Conservation (phyloP, 2,797 vertebrate genomes). For the Agapornis canus region DNA sequence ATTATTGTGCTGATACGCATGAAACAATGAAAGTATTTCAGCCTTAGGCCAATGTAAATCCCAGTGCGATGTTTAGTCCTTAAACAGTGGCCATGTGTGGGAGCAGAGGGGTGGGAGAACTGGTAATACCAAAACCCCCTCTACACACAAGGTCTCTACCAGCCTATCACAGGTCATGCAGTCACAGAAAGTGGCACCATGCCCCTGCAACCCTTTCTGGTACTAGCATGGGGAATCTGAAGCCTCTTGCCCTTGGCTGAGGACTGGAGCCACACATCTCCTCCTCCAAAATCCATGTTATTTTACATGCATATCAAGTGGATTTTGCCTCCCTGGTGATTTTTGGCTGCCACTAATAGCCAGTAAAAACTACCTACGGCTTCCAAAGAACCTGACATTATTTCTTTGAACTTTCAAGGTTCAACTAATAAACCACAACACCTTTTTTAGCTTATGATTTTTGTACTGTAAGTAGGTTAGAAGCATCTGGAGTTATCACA, state of each 20-base stretch:
- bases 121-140: neutral
- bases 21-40: slow-evolving; percentile 9
- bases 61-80: neutral
- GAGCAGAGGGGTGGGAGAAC: neutral
- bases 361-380: neutral
- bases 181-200: accelerated
- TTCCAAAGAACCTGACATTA: neutral
- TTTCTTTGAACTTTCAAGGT: neutral
- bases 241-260: neutral
- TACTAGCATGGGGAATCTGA: neutral
- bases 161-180: neutral
- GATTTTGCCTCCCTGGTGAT: neutral
- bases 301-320: accelerated
- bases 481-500: neutral
- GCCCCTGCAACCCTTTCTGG: neutral
- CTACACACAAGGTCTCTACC: neutral
- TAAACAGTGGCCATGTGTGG: neutral
- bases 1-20: neutral
- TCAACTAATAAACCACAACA: neutral
- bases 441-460: neutral
- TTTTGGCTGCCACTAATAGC: neutral
- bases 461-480: neutral
- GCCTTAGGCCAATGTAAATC: neutral
- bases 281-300: neutral
- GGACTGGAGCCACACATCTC: neutral